A percentile compares a stretch with the other conserved stretches of the same genome.
Evolutionary conservation across 2,888 invertebrate genomes (phyloP).

Genomic region (Epsilonema sp.): DNA sequence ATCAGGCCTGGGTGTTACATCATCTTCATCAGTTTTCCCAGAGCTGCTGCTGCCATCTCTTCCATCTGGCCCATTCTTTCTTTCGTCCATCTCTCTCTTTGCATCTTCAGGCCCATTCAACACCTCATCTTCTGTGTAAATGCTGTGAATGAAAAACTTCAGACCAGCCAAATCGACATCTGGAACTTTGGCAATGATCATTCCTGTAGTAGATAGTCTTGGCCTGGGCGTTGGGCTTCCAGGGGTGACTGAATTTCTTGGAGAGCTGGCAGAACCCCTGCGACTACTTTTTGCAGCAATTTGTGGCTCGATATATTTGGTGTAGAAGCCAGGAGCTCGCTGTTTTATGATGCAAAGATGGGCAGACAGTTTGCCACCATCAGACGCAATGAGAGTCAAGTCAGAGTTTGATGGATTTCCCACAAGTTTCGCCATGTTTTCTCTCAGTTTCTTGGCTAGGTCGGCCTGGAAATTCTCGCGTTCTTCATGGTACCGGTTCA

Average conservation of each 20-base stretch:
- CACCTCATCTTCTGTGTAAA: conserved; percentile 23
- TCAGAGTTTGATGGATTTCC: neutral
- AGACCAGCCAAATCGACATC: neutral
- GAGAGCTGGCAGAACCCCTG: neutral
- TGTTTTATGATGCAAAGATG: neutral
- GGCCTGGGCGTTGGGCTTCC: neutral
- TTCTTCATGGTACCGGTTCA: neutral
- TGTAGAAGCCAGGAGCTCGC: neutral
- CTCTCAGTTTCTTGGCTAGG: neutral
- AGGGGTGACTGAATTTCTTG: neutral
- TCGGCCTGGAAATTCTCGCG: neutral
- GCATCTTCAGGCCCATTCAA: neutral
- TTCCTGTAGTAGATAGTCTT: too few relatives aligned
- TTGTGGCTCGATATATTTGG: neutral
- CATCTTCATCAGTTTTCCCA: too few relatives aligned
- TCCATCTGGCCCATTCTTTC: too few relatives aligned
- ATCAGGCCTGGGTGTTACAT: too few relatives aligned
- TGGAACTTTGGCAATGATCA: too few relatives aligned
- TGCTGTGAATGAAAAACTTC: conserved; percentile 20
- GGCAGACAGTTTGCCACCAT: neutral
- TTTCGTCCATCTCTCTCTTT: neutral
- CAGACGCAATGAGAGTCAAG: neutral
- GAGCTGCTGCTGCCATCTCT: too few relatives aligned
- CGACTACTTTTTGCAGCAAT: too few relatives aligned
- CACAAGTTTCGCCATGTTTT: neutral